These are phyloP conservation scores for Drosophila navojoa DNA, from an alignment of 1,140 invertebrate species.

Conservation along the genomic window DNA sequence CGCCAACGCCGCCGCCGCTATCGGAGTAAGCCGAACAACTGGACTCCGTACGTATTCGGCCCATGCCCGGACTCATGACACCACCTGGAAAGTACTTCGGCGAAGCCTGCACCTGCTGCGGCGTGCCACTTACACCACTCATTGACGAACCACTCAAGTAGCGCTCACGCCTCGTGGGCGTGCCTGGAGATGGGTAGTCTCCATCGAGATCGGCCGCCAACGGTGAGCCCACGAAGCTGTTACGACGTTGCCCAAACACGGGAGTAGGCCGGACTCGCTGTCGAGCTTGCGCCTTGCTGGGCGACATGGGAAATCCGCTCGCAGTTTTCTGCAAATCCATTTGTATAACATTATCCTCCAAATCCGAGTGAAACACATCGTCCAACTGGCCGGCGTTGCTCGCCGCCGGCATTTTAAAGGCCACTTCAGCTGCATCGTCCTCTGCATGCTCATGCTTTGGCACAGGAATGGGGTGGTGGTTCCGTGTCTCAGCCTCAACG, in stretches of 20 bases:
- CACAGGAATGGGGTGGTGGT: neutral
- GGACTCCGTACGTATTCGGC: slow-evolving; percentile 84
- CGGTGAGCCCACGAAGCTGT: slow-evolving; percentile 79
- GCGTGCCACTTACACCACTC: slow-evolving; percentile 30
- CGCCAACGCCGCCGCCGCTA: slow-evolving; percentile 25
- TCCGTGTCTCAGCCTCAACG: slow-evolving; percentile 7
- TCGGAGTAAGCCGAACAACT: slow-evolving; percentile 81
- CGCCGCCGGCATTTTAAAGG: slow-evolving; percentile 68
- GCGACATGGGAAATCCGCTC: slow-evolving; percentile 67
- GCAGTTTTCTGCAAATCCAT: slow-evolving; percentile 72
- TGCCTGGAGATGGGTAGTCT: slow-evolving; percentile 78
- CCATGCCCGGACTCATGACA: slow-evolving; percentile 64
- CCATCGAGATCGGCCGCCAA: slow-evolving; percentile 60
- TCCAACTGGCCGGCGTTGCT: slow-evolving; percentile 50
- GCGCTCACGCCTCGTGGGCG: slow-evolving; percentile 68
- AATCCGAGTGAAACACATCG: slow-evolving; percentile 67
- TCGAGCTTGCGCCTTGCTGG: slow-evolving; percentile 59
- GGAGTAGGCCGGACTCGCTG: slow-evolving; percentile 67
- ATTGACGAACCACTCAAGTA: slow-evolving; percentile 67
- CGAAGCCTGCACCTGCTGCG: slow-evolving; percentile 48
- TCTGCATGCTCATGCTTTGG: slow-evolving; percentile 33
- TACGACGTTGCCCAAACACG: slow-evolving; percentile 83
- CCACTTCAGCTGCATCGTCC: slow-evolving; percentile 46
- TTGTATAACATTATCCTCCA: slow-evolving; percentile 79
- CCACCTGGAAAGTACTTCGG: slow-evolving; percentile 62